Evolutionary conservation across 2,888 invertebrate species (phyloP), one percentile per base, ranked within the genome.

Genomic region (Mythimna pallens): DNA sequence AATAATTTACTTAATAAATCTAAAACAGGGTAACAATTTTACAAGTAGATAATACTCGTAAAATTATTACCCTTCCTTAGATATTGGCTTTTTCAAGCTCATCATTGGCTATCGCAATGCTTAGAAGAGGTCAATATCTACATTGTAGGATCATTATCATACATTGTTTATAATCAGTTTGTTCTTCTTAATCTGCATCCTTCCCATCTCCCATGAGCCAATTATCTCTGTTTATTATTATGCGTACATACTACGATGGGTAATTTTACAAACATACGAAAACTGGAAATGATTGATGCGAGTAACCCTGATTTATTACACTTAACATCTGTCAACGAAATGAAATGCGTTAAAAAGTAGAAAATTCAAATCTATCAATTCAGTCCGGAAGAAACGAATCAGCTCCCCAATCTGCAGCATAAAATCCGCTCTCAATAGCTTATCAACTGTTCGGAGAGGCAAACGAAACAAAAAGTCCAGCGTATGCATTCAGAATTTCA

Each of bases 401-500:
- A 40, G 8, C 12, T 14, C 17, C 1, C 30, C 12, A 75, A 57
- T 25, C 4, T 17, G 36, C 50, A 57, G 25, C 22, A 34, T 30
- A 65, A 65, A 73, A 65, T 77, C 54, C 30, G 14, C 58, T 58
- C 62, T 62, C 61, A 62, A 68, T 65, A 73, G 55, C 55, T 78
- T 74, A 70, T 59, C 67, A 68, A 73, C 70, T 74, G 52, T 54
- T 62, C 67, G 54, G n/a, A 65, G 70, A 63, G 20, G 57, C 59
- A 75, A 70, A 67, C 20, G 10, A 58, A 79, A 79, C 69, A 78
- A 62, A 70, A 70, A 34, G 10, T 25, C 22, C 25, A 65, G n/a
- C 70, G 65, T 61, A 67, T 76, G 76, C 76, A 80, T 84, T 70
- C 71, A 63, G 55, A 69, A 74, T 57, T 74, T 69, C 34, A 25